Conservation (phyloP, 2,113 vertebrate genomes). For the Edolisoma coerulescens region DNA sequence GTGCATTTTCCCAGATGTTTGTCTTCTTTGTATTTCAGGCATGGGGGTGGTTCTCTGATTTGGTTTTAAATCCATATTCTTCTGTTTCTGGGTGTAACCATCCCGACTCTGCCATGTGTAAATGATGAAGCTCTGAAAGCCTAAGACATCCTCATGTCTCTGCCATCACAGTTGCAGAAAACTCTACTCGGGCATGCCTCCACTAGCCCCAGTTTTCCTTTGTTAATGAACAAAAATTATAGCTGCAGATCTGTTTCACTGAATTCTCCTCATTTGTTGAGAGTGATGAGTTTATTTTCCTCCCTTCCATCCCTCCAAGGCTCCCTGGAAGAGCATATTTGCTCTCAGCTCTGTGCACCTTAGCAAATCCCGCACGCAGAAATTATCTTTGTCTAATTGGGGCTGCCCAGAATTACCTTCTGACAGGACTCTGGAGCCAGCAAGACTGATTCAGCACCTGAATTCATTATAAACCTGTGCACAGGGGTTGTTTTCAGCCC, state of each 20-base stretch:
- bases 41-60: accelerated
- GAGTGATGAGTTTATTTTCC: not conserved
- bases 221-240: not conserved
- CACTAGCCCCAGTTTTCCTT: not conserved
- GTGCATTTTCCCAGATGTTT: not conserved
- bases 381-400: not conserved
- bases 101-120: not conserved
- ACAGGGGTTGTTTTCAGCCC: not conserved
- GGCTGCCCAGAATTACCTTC: not conserved
- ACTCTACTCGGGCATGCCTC: not conserved
- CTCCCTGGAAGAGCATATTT: not conserved
- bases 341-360: not conserved
- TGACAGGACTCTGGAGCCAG: not conserved
- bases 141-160: not conserved
- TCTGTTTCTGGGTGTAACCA: not conserved
- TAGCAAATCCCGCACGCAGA: accelerated
- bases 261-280: not conserved
- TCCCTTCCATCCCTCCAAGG: not conserved
- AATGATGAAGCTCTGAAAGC: not conserved
- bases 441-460: not conserved
- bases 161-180: not conserved
- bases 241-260: not conserved
- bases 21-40: not conserved
- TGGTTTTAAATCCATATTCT: not conserved
- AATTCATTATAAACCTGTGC: not conserved